Conservation (phyloP, 2,797 vertebrate genomes). For the Varecia variegata region DNA sequence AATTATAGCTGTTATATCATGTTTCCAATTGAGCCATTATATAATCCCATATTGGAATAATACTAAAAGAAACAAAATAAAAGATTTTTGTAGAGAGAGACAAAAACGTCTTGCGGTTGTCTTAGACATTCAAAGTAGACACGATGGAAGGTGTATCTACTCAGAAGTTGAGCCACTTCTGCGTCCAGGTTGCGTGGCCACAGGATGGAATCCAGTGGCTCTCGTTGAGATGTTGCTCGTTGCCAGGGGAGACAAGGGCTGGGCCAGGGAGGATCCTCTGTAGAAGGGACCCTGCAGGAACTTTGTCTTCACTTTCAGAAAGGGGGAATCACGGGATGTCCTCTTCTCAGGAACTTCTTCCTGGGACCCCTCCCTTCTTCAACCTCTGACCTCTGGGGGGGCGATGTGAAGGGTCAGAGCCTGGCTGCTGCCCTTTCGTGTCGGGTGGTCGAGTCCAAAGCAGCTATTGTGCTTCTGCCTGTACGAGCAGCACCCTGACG, state of each 20-base stretch:
- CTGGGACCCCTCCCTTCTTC: rapidly evolving
- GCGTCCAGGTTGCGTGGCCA: background rate
- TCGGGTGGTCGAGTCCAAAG: background rate
- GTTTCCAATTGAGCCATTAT: background rate
- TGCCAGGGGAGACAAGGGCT: background rate
- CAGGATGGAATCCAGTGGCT: too few relatives aligned
- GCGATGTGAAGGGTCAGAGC: background rate
- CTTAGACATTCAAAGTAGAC: background rate
- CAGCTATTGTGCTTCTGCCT: background rate
- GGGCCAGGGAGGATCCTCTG: background rate
- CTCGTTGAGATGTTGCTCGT: background rate
- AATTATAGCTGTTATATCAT: background rate
- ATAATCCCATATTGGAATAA: background rate
- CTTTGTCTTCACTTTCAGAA: background rate
- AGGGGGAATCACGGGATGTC: background rate
- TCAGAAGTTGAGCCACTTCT: background rate
- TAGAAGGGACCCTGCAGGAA: background rate
- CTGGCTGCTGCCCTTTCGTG: background rate
- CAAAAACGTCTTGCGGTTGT: background rate
- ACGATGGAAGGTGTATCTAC: rapidly evolving
- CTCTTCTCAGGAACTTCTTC: background rate
- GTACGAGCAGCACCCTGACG: background rate
- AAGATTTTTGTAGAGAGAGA: background rate
- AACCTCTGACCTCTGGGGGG: background rate
- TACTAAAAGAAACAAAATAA: background rate